Evolutionary conservation across 2,113 vertebrate genomes (phyloP).

Genomic region (Equus quagga): DNA sequence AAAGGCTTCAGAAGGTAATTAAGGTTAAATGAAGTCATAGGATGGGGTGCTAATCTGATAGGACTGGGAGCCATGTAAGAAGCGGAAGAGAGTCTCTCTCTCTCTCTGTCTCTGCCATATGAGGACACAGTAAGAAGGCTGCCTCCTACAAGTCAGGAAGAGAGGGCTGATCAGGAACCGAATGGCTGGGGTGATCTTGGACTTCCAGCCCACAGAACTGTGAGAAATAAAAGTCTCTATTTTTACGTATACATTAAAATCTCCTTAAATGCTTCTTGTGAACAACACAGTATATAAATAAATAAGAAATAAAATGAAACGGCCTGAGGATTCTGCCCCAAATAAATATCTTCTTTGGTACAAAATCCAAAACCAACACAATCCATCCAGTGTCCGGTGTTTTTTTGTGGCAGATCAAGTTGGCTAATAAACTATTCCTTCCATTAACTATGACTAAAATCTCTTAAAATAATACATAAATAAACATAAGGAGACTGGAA

Average conservation of each 20-base stretch:
- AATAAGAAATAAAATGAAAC: not conserved
- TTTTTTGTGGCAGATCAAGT: not conserved
- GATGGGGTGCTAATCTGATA: not conserved
- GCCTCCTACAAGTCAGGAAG: not conserved
- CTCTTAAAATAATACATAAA: not conserved
- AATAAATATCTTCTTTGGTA: slow-evolving; percentile 47
- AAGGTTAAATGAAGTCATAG: not conserved
- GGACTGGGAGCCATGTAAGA: not conserved
- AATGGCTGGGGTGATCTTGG: not conserved
- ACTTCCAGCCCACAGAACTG: not conserved
- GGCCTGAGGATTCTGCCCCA: not conserved
- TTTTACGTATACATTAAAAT: slow-evolving; percentile 29
- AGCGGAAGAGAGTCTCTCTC: not conserved
- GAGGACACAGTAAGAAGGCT: not conserved
- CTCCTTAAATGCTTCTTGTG: slow-evolving; percentile 7
- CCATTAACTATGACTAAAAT: not conserved
- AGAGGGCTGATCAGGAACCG: not conserved
- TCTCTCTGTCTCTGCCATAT: not conserved
- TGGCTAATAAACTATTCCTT: not conserved
- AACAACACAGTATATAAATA: not conserved
- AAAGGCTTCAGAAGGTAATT: not conserved
- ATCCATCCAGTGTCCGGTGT: not conserved
- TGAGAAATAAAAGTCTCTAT: not conserved
- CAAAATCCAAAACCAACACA: not conserved
- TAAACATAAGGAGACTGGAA: not conserved